These are phyloP conservation scores for Gallinago media DNA, from an alignment of 2,113 vertebrate genomes.

Conservation along the genomic window DNA sequence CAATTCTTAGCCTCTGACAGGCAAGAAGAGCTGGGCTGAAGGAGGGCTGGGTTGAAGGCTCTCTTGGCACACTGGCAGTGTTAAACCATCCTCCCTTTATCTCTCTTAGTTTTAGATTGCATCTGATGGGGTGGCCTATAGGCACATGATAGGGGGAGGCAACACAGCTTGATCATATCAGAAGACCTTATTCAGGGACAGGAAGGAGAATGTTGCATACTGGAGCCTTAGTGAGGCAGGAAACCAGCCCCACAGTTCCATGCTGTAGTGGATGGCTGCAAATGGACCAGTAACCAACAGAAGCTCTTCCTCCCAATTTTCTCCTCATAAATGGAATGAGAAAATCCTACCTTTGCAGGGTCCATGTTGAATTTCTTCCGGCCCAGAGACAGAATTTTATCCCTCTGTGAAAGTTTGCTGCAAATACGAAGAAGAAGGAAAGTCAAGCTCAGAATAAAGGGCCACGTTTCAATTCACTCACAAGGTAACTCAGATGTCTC, in stretches of 20 bases:
- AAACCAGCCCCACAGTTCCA: not conserved
- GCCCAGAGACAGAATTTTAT: slow-evolving; percentile 81
- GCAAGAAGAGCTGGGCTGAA: not conserved
- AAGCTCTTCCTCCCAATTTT: not conserved
- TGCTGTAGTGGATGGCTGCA: not conserved
- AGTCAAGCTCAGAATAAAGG: not conserved
- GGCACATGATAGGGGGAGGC: not conserved
- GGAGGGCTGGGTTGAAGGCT: not conserved
- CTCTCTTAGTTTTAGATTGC: not conserved
- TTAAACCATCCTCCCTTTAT: not conserved
- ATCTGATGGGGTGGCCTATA: not conserved
- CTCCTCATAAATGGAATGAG: not conserved
- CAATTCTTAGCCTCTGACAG: not conserved
- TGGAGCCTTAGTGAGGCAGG: not conserved
- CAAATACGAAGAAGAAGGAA: not conserved
- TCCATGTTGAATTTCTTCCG: slow-evolving; percentile 97
- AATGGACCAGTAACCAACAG: not conserved
- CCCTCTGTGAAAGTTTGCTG: slow-evolving; percentile 82
- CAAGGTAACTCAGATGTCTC: not conserved
- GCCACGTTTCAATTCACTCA: not conserved
- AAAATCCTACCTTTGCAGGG: slow-evolving; percentile 84
- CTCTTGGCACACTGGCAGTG: not conserved
- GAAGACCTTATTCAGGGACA: not conserved
- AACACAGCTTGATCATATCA: not conserved
- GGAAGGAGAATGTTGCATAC: not conserved